Percentiles rank a stretch among this genome's conserved stretches.
Conservation (phyloP, 2,888 invertebrate genomes). For the Epirrita christyi region DNA sequence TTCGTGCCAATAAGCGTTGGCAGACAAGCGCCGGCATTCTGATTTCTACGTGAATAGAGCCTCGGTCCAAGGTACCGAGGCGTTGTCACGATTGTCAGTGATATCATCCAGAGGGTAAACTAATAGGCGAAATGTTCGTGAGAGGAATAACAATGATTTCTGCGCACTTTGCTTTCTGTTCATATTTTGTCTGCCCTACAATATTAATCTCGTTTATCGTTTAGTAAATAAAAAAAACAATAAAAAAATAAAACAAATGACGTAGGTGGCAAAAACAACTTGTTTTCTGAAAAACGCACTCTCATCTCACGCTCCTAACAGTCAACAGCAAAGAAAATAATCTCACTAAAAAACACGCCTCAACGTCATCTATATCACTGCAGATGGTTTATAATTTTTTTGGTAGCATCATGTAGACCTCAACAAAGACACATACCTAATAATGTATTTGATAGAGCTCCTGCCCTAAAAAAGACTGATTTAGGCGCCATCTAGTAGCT, state of each 20-base stretch:
- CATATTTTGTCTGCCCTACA: constrained; percentile 7
- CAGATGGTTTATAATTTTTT: neutral
- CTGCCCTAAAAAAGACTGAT: neutral
- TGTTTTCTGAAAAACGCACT: neutral
- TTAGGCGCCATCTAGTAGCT: constrained; percentile 55
- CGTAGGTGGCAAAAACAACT: no score
- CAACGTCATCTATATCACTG: neutral
- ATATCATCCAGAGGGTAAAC: constrained; percentile 43
- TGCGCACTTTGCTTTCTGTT: constrained; percentile 18
- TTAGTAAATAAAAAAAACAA: no score
- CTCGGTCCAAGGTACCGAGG: constrained; percentile 18
- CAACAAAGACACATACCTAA: neutral
- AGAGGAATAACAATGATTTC: constrained; percentile 37
- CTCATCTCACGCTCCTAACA: no score
- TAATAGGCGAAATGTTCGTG: constrained; percentile 35
- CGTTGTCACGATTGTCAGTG: constrained; percentile 51
- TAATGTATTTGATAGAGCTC: constrained; percentile 13
- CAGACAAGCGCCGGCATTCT: neutral
- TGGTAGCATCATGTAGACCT: no score
- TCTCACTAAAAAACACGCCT: constrained; percentile 18
- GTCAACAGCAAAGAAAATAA: no score
- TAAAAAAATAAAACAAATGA: no score
- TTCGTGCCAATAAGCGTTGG: neutral
- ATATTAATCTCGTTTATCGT: no score
- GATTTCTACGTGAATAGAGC: constrained; percentile 4